phyloP scores from a whole-genome alignment of 2,888 invertebrate species.

The Pilophorus perplexus region DNA sequence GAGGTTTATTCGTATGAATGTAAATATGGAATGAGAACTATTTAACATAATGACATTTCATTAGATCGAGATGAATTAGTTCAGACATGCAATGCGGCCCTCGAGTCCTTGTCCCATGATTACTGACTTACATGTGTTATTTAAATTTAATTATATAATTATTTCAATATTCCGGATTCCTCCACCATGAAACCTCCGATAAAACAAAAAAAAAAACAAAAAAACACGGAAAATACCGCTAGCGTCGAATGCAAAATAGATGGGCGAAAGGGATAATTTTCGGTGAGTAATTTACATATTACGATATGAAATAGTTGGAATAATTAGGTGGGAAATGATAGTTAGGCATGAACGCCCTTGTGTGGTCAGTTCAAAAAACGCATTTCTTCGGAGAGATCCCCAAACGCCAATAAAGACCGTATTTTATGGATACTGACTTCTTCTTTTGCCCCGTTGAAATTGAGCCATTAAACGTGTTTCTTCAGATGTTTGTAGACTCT shows the following conservation, averaged over 20 bases:
- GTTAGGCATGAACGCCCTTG: constrained; percentile 18
- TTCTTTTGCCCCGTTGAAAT: no score
- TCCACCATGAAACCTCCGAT: no score
- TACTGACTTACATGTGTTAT: constrained; percentile 32
- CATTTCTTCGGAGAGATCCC: no score
- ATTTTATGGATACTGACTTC: no score
- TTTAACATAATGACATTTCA: constrained; percentile 35
- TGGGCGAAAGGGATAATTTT: constrained; percentile 9
- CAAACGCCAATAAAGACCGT: no score
- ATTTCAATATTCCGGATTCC: constrained; percentile 23
- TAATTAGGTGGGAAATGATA: no score
- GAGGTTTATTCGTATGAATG: constrained; percentile 33
- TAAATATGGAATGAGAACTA: constrained; percentile 34
- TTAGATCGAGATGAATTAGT: constrained; percentile 32
- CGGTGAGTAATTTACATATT: not conserved
- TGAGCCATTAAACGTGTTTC: no score
- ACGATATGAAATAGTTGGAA: no score
- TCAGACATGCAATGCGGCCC: constrained; percentile 24
- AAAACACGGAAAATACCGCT: constrained; percentile 18
- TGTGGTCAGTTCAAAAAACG: no score
- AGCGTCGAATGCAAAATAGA: constrained; percentile 19
- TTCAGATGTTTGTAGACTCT: no score
- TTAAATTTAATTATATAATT: constrained; percentile 30
- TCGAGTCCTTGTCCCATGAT: constrained; percentile 15
- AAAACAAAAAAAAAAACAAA: constrained; percentile 1